Evolutionary conservation across 1,140 invertebrate species (phyloP).

Genomic region (Lepidurus apus): DNA sequence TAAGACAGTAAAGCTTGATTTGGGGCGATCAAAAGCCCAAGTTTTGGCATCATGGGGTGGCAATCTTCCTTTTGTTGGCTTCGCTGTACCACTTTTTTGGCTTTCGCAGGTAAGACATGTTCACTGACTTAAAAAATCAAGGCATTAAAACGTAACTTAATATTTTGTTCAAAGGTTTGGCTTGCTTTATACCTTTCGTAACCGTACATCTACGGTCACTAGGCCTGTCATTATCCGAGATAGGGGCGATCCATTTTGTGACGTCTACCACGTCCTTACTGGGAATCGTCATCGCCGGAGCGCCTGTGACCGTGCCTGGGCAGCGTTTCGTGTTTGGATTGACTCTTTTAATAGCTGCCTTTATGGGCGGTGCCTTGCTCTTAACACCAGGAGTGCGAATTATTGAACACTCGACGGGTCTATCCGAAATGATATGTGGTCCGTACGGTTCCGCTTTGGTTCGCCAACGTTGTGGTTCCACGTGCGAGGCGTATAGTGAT

Average conservation of each 20-base stretch:
- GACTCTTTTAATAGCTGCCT: not conserved
- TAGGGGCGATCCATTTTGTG: constrained; percentile 8
- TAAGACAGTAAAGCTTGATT: not conserved
- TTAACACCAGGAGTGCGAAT: not conserved
- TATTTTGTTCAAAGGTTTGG: not conserved
- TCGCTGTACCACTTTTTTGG: constrained; percentile 14
- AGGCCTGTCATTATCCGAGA: not conserved
- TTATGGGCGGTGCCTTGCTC: not conserved
- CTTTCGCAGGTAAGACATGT: not conserved
- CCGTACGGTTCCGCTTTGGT: not conserved
- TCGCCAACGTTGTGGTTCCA: not conserved
- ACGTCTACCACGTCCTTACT: not conserved
- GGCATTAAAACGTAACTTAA: not conserved
- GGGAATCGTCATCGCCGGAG: not conserved
- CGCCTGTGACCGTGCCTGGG: not conserved
- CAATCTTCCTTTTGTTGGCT: constrained; percentile 10
- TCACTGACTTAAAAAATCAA: not conserved
- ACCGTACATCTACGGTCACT: not conserved
- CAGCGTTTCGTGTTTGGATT: not conserved
- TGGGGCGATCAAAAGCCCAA: not conserved
- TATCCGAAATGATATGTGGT: not conserved
- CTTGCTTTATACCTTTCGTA: constrained; percentile 3
- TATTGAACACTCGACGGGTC: not conserved
- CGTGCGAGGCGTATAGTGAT: not conserved
- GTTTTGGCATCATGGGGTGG: not conserved